Conservation (phyloP, 2,888 invertebrate species). For the Liodrosophila aerea region DNA sequence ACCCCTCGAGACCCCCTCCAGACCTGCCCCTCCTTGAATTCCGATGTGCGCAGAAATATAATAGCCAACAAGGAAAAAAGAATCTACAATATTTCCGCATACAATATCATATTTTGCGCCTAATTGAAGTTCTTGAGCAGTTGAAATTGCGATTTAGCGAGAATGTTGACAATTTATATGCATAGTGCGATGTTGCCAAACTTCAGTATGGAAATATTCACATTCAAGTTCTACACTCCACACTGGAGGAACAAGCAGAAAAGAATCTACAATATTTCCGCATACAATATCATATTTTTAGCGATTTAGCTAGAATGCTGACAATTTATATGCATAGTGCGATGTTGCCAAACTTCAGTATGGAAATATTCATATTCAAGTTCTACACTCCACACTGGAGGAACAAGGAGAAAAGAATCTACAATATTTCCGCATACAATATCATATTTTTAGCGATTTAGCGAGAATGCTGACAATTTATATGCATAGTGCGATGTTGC, state of each 20-base stretch:
- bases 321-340: background rate
- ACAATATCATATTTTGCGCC: no score
- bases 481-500: background rate
- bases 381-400: background rate
- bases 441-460: no score
- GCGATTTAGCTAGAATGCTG: background rate
- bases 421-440: no score
- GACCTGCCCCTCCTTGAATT: conserved; percentile 34
- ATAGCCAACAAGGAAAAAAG: no score
- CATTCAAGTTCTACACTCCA: no score
- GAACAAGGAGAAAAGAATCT: background rate
- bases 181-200: conserved; percentile 3
- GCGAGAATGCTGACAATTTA: background rate
- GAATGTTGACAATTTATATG: background rate
- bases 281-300: no score
- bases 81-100: no score
- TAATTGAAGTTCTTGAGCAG: no score
- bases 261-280: no score
- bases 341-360: conserved; percentile 3
- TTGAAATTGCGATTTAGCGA: background rate
- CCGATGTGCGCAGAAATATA: conserved; percentile 30
- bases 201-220: no score
- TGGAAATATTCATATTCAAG: no score
- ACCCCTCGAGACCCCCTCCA: conserved; percentile 10
- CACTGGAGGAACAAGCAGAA: no score